These are phyloP conservation scores for Melanostoma scalare DNA, from an alignment of 2,888 invertebrate species.

Conservation along the genomic window DNA sequence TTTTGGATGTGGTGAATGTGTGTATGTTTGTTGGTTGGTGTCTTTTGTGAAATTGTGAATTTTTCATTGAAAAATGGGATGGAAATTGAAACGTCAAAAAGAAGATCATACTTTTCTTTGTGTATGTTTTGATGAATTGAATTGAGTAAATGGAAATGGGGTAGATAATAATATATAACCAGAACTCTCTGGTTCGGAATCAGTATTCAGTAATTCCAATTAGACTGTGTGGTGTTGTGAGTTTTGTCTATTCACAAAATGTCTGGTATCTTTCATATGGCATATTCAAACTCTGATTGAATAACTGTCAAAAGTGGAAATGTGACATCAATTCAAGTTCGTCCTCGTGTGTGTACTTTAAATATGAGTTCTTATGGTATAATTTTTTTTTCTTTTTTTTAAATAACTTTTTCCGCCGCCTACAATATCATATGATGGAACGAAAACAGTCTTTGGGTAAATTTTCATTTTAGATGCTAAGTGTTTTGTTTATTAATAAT, in stretches of 20 bases:
- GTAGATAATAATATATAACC: slow-evolving; percentile 3
- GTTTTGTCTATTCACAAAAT: slow-evolving; percentile 33
- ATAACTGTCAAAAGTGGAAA: slow-evolving; percentile 50
- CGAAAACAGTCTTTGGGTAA: slow-evolving; percentile 83
- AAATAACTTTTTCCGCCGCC: slow-evolving; percentile 71
- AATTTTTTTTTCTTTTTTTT: slow-evolving; percentile 70
- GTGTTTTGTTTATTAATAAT: slow-evolving; percentile 63
- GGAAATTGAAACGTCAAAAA: slow-evolving; percentile 6
- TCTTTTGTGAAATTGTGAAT: slow-evolving; percentile 36
- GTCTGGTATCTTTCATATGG: slow-evolving; percentile 36
- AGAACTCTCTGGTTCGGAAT: slow-evolving; percentile 3
- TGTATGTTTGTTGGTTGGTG: slow-evolving; percentile 38
- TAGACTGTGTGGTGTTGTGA: slow-evolving; percentile 26
- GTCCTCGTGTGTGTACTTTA: slow-evolving; percentile 30
- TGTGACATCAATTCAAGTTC: slow-evolving; percentile 60
- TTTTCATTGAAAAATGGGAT: slow-evolving; percentile 52
- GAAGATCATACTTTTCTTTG: slow-evolving; percentile 9
- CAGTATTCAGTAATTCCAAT: slow-evolving; percentile 20
- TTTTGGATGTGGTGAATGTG: slow-evolving; percentile 32
- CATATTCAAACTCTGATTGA: slow-evolving; percentile 35
- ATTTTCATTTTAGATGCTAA: slow-evolving; percentile 75
- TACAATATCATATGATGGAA: slow-evolving; percentile 80
- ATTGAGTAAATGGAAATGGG: slow-evolving; percentile 42
- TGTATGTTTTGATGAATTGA: slow-evolving; percentile 2
- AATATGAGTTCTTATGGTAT: slow-evolving; percentile 62